phyloP scores from a whole-genome alignment of 2,113 vertebrate genomes.

The Mola mola region DNA sequence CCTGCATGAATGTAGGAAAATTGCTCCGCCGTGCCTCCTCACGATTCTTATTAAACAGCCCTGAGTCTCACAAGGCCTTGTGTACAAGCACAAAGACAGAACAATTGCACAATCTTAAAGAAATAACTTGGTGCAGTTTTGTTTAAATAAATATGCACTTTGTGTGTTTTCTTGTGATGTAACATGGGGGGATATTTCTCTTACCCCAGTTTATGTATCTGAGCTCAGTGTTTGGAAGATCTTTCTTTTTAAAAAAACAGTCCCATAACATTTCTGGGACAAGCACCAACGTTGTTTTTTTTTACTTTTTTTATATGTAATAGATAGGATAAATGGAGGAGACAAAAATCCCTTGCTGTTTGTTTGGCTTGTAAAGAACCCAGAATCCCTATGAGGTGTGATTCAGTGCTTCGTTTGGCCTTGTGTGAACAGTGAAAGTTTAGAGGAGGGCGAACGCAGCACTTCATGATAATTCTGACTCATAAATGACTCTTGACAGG shows the following conservation, averaged over 20 bases:
- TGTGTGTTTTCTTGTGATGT: background rate
- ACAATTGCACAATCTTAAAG: background rate
- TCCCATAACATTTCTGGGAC: conserved; percentile 3
- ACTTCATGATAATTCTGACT: conserved; percentile 36
- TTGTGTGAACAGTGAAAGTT: conserved; percentile 22
- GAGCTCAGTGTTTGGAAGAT: background rate
- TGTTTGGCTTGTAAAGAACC: conserved; percentile 28
- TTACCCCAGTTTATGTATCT: background rate
- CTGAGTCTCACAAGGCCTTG: conserved; percentile 12
- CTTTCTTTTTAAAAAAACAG: background rate
- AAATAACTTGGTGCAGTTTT: conserved; percentile 9
- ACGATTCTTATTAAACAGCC: conserved; percentile 17
- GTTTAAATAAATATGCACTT: background rate
- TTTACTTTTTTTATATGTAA: conserved; percentile 3
- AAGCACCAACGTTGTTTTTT: background rate
- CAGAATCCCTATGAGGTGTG: conserved; percentile 18
- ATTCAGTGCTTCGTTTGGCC: conserved; percentile 24
- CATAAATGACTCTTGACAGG: conserved; percentile 47
- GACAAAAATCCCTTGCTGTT: conserved; percentile 3
- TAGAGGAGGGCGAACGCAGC: conserved; percentile 30
- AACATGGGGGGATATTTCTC: background rate
- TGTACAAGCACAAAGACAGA: background rate
- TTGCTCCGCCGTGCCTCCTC: conserved; percentile 34
- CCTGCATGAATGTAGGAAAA: conserved; percentile 51
- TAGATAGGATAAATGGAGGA: background rate